Evolutionary conservation across 2,113 vertebrate species (phyloP), one percentile per base, ranked within the genome.

Genomic region (Motacilla tschutschensis): DNA sequence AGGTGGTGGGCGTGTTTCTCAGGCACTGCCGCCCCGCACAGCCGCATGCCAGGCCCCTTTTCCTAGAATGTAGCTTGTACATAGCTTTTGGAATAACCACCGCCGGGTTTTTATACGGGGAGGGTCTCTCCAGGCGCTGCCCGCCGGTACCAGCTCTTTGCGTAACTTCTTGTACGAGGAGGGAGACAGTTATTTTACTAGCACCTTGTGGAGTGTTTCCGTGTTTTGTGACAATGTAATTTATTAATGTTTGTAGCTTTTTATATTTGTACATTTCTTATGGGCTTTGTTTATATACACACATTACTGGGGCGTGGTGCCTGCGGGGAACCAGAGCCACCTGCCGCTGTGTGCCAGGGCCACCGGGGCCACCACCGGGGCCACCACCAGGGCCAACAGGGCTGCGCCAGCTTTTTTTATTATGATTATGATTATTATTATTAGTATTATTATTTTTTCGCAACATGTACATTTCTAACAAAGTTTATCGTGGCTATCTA

Each of bases 171-270:
- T 98, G 97, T 98, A 97, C 95, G 97, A 98, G 95, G 97, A 98
- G 97, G 98, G 97, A 98, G 97, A 98, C 96, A 90, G 96, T 98
- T 98, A 98, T 98, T 99, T 99, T 98, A 98, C 97, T 99, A 99
- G 98, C 98, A 99, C 99, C 98, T 99, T 99, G 99, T 99, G 98
- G 98, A 98, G 98, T 99, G 98, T 99, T 98, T 97, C 98, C 95
- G 98, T 99, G 99, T 99, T 99, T 98, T 97, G 98, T 99, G 97
- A 98, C 95, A 97, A 99, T 98, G 99, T 99, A 99, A 99, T 99
- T 99, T 99, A 99, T 99, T 99, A 98, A 99, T 99, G 98, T 99
- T 99, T 99, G 98, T 99, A 99, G 98, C 98, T 98, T 99, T 99
- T 99, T 99, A 99, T 99, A 99, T 99, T 98, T 99, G 98, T 99